A percentile compares a stretch with the other conserved stretches of the same genome.
These are phyloP conservation scores for Cantharis rustica DNA, from an alignment of 2,888 invertebrate species.

Conservation along the genomic window DNA sequence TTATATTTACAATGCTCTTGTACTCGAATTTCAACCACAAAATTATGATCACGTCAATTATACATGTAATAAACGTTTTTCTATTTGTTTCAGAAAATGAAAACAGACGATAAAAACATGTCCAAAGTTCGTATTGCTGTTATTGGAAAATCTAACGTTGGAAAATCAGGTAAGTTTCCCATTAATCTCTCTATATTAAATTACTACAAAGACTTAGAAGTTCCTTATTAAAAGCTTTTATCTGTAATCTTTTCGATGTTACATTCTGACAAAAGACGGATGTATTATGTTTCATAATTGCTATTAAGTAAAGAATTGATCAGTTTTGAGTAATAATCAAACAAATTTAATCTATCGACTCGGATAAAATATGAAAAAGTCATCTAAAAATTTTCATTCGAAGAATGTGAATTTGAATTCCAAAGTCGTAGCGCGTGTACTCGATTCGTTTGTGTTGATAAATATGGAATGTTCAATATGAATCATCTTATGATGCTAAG, in stretches of 20 bases:
- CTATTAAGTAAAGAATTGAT: background rate
- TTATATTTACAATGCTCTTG: background rate
- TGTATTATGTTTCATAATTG: background rate
- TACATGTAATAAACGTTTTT: background rate
- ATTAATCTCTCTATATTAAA: background rate
- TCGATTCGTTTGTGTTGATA: background rate
- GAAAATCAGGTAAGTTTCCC: conserved; percentile 72
- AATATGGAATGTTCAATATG: background rate
- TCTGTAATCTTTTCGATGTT: background rate
- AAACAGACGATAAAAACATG: conserved; percentile 68
- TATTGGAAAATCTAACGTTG: conserved; percentile 76
- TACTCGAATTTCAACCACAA: background rate
- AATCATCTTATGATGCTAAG: background rate
- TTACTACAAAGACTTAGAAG: background rate
- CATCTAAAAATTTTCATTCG: background rate
- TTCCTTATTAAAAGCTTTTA: conserved; percentile 6
- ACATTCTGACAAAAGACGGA: background rate
- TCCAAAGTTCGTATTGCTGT: conserved; percentile 76
- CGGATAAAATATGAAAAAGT: background rate
- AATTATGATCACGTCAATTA: background rate
- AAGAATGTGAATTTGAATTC: background rate
- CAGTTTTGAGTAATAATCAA: background rate
- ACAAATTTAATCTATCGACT: background rate
- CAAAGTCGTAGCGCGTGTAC: background rate
- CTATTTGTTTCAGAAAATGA: conserved; percentile 55